These are phyloP conservation scores for Anseranas semipalmata DNA, from an alignment of 2,113 vertebrate species.

Conservation along the genomic window DNA sequence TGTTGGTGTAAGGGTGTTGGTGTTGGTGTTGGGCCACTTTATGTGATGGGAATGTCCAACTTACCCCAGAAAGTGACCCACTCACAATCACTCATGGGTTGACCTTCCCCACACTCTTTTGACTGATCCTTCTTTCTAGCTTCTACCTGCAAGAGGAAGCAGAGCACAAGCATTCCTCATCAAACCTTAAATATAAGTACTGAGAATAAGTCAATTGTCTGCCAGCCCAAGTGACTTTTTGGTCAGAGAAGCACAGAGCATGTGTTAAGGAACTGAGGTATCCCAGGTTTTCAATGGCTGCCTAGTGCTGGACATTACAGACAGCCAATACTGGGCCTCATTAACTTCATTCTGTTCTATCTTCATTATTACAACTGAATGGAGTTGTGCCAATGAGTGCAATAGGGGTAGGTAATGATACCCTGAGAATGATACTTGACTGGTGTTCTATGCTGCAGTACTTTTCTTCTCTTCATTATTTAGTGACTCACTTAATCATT, in stretches of 20 bases:
- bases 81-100: neutral
- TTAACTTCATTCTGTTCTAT: neutral
- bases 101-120: neutral
- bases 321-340: neutral
- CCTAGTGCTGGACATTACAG: neutral
- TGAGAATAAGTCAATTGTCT: neutral
- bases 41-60: neutral
- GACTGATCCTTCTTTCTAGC: neutral
- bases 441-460: neutral
- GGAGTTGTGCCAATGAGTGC: neutral
- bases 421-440: neutral
- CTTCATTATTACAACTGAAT: neutral
- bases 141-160: neutral
- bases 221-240: neutral
- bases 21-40: neutral
- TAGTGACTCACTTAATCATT: neutral
- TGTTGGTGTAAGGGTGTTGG: neutral
- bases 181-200: neutral
- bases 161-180: neutral
- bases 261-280: neutral
- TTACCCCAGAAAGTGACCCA: neutral
- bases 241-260: neutral
- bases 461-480: neutral
- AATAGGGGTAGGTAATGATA: neutral
- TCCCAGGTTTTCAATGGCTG: neutral